Evolutionary conservation across 2,888 invertebrate genomes (phyloP).

Genomic region (Aporophyla nigra): DNA sequence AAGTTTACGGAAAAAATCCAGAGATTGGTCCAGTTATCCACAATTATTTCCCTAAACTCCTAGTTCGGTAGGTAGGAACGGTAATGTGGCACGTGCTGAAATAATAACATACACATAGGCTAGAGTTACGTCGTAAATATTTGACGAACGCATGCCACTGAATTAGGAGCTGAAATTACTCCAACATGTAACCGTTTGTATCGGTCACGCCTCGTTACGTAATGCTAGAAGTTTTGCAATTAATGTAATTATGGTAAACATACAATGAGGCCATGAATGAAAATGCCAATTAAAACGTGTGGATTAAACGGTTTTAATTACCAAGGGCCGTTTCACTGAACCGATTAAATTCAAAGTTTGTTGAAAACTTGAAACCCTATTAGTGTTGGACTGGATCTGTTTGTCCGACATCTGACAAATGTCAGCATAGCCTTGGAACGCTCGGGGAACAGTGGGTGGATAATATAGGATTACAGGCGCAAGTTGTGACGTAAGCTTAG

Average conservation of each 20-base stretch:
- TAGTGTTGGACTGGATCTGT: conserved; percentile 25
- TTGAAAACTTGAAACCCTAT: conserved; percentile 34
- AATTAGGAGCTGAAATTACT: conserved; percentile 46
- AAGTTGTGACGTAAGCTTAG: conserved; percentile 38
- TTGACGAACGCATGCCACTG: conserved; percentile 20
- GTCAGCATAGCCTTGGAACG: conserved; percentile 41
- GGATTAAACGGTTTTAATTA: conserved; percentile 28
- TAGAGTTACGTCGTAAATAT: conserved; percentile 22
- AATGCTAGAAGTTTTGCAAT: conserved; percentile 34
- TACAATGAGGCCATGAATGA: conserved; percentile 39
- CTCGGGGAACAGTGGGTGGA: conserved; percentile 28
- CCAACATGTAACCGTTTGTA: conserved; percentile 27
- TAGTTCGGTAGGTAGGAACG: neutral
- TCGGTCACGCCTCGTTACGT: conserved; percentile 43
- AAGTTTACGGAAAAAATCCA: conserved; percentile 16
- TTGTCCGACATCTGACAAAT: conserved; percentile 32
- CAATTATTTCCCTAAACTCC: neutral
- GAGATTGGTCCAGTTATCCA: neutral
- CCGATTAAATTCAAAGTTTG: conserved; percentile 21
- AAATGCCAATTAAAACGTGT: conserved; percentile 34
- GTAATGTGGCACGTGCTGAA: neutral
- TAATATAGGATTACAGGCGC: conserved; percentile 46
- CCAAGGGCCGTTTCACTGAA: conserved; percentile 18
- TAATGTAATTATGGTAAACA: conserved; percentile 35
- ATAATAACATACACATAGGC: neutral